Base-by-base conservation (phyloP, 92 coral and sea anemone species). In the Heteractis magnifica region DNA sequence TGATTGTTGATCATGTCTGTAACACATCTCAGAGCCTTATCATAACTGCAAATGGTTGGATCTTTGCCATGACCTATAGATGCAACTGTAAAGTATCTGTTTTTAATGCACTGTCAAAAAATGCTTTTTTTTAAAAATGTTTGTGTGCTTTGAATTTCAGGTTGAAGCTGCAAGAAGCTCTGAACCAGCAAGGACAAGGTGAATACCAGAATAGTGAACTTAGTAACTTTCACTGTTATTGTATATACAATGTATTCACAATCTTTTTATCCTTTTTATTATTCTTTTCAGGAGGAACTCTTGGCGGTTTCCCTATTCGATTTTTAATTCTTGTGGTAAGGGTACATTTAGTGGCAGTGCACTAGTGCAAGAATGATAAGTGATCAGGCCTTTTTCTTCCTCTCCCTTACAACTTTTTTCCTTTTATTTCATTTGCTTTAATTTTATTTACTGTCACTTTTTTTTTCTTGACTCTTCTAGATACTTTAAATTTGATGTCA, bases 311-410 rank as follows among this genome's bases (percentile, higher is more conserved):
- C 64, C 99, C 99, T 11, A 92, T 96, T 6, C 82, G 92, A 48
- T 96, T 96, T 77, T 88, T 96, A 64, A 94, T 94, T 58, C 98
- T 96, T 85, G 99, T 96, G 86, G 98, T 93, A 91, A 87, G 95
- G 65, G 53, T 44, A 13, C 13, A 48, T 76, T 8, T 10, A 49
- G 14, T 75, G 55, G 3, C 16, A 75, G n/a, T n/a, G 41, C 12
- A n/a, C 44, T 34, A 34, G 44, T 34, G 44, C 44, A 34, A 34
- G 44, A 34, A 34, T 34, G 44, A 34, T 34, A 34, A 34, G 44
- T 34, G 44, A 34, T 34, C 44, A 34, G 1, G 44, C 2, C 26
- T 77, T 18, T 19, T 51, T 60, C 64, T 58, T 18, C n/a, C 71
- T 64, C n/a, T 16, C 71, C 26, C 71, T 64, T 21, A 41, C 16